Evolutionary conservation across 2,113 vertebrate species (phyloP), one percentile per base, ranked within the genome.

Genomic region (Garra rufa): DNA sequence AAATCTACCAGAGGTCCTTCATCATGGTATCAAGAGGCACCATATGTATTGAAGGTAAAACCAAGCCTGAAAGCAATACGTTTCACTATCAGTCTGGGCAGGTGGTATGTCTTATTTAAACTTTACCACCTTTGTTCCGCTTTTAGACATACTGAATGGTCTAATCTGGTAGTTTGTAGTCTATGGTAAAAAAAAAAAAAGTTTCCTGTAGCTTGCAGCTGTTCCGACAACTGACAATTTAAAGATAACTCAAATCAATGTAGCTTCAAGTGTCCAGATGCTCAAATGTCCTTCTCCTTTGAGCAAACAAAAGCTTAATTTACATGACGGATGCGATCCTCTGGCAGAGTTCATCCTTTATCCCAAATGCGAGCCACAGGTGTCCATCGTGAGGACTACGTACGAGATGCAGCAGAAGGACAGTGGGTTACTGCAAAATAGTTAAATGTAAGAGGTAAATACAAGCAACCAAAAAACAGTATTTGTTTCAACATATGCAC

Each of bases 31-130:
- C 69, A 77, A 81, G 76, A 84, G 21, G 76, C 19, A 82, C 24
- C 71, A 82, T 38, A 38, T 52, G 28, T 65, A 59, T 14, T 63
- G 19, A 65, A 79, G 43, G 80, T 84, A 44, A 76, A 55, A 65
- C 63, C 9, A 28, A 71, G 50, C 71, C 28, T 86, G n/a, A 86
- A 76, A 83, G 70, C 41, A 38, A 81, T 80, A 77, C 9, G 67
- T 55, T 83, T 85, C 67, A 87, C 65, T 73, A 44, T 84, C 48
- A 87, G 70, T 77, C 52, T 82, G 59, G 43, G 65, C 73, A 83
- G 77, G 74, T 57, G 59, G 21, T 26, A 57, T n/a, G 17, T 85
- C 59, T 76, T 48, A 76, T 80, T 84, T 38, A 76, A 43, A 78
- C 44, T 43, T 30, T 34, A 52, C 65, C 65, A 24, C 55, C 55